Conservation (phyloP, 2,113 vertebrate species). For the Cynopterus brachyotis region DNA sequence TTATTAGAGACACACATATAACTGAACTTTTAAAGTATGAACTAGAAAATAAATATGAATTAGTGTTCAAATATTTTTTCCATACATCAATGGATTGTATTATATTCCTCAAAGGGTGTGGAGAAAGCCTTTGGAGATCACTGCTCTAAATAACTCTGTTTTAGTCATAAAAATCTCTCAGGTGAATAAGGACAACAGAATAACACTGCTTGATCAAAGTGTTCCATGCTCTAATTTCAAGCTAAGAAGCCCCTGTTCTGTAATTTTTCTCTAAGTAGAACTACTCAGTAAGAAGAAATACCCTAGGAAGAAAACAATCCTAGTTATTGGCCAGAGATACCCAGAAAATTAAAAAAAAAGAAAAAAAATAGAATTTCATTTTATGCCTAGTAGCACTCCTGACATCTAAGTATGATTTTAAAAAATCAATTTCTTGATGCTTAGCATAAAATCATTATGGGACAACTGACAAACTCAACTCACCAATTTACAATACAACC, state of each 20-base stretch:
- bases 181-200: background rate
- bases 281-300: background rate
- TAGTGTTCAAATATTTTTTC: background rate
- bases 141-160: background rate
- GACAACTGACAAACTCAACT: background rate
- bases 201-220: background rate
- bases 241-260: background rate
- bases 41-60: constrained; percentile 18
- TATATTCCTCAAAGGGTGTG: background rate
- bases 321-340: background rate
- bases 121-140: background rate
- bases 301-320: background rate
- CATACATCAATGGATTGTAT: background rate
- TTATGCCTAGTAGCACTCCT: background rate
- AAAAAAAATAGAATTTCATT: background rate
- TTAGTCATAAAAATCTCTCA: constrained; percentile 6
- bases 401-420: constrained; percentile 22
- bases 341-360: background rate
- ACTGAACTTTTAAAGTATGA: background rate
- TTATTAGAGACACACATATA: background rate
- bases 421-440: background rate
- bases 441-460: background rate
- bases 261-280: constrained; percentile 10
- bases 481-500: background rate
- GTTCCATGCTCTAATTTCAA: background rate